Base-by-base conservation (phyloP, 2,888 invertebrate species). In the Drosophila trichaetosa region DNA sequence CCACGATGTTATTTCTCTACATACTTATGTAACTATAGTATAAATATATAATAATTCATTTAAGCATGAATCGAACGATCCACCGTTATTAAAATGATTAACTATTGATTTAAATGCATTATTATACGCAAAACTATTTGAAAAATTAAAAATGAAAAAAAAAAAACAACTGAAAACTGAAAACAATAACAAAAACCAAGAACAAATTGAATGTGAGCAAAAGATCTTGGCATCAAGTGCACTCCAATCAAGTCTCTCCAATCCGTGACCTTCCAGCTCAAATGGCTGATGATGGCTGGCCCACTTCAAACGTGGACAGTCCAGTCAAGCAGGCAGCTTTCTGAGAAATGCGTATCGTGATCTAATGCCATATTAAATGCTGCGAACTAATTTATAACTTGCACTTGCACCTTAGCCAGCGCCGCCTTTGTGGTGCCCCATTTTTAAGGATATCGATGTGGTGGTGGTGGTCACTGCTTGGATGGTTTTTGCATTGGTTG, bases 61-160 rank as follows among this genome's bases (percentile, higher is more conserved):
- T 83, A 83, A 82, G 76, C 73, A 81, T 86, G 87, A 85, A 90
- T 91, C 86, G 87, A 91, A 91, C 85, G 91, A 91, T 89, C 91
- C 91, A 91, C 91, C 91, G 91, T 90, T 90, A 89, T 87, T 89
- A 87, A 79, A 90, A 91, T 86, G 79, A 85, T 89, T 81, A 82
- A 78, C 59, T 83, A 74, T 76, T 82, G 67, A 80, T 80, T 79
- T 73, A 67, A 75, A 73, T 83, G 64, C 72, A 71, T 67, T 67
- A 67, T 69, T 73, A 56, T 61, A 53, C 27, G 48, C 49, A 64
- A 62, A 65, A 66, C 49, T 48, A 70, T 68, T 65, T 60, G 40
- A 69, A 74, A 42, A 46, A 57, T 65, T 24, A 31, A 69, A 60
- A 29, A 29, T 6, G 6, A 27, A 27, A 27, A 29, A 29, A 27